phyloP scores from a whole-genome alignment of 2,888 invertebrate species.

The Antheraea assamensis region DNA sequence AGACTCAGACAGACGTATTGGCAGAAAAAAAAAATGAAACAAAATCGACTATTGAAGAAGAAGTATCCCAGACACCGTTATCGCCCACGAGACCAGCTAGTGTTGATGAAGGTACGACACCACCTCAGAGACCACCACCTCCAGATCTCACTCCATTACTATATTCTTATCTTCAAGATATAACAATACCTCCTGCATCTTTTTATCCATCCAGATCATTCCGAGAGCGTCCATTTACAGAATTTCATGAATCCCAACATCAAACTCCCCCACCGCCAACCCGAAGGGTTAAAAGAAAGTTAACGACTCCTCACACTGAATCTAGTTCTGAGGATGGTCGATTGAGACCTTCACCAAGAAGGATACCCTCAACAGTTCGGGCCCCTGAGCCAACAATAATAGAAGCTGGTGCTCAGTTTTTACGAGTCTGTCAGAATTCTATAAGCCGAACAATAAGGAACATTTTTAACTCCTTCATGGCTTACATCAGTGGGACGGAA shows the following conservation, averaged over 20 bases:
- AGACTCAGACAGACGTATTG: slow-evolving; percentile 66
- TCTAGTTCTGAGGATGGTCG: slow-evolving; percentile 79
- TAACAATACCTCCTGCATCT: slow-evolving; percentile 73
- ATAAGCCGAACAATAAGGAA: slow-evolving; percentile 85
- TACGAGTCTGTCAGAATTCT: slow-evolving; percentile 86
- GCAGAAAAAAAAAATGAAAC: slow-evolving; percentile 35
- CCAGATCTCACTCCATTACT: slow-evolving; percentile 74
- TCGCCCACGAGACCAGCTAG: slow-evolving; percentile 40
- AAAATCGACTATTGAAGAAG: slow-evolving; percentile 32
- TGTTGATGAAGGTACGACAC: slow-evolving; percentile 51
- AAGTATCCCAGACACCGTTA: slow-evolving; percentile 33
- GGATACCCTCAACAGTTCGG: slow-evolving; percentile 63
- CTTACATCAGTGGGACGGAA: slow-evolving; percentile 84
- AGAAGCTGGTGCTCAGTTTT: slow-evolving; percentile 87
- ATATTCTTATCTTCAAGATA: slow-evolving; percentile 80
- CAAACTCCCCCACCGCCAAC: slow-evolving; percentile 68
- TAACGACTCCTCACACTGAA: slow-evolving; percentile 66
- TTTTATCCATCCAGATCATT: slow-evolving; percentile 71
- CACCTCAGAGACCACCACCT: slow-evolving; percentile 75
- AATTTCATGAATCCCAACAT: slow-evolving; percentile 61
- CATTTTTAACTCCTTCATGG: slow-evolving; percentile 85
- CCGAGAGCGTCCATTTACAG: slow-evolving; percentile 61
- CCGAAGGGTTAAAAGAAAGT: slow-evolving; percentile 76
- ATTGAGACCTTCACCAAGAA: slow-evolving; percentile 67
- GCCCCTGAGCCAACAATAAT: slow-evolving; percentile 85